These are phyloP conservation scores for Asbolus verrucosus DNA, from an alignment of 1,140 invertebrate species.

Conservation along the genomic window DNA sequence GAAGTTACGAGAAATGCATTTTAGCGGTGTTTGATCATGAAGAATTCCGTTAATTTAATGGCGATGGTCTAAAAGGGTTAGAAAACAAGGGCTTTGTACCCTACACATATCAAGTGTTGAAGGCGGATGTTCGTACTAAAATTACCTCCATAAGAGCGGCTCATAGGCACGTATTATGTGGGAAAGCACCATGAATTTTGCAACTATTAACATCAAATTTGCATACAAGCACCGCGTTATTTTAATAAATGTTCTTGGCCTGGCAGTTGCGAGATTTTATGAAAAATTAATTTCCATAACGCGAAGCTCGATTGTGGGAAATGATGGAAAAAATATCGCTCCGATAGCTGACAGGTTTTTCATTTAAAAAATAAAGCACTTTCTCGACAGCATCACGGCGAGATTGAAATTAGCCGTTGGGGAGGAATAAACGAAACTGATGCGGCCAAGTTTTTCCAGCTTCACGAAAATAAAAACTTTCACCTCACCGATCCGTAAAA, in stretches of 20 bases:
- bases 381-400: constrained; percentile 9
- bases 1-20: too few relatives aligned
- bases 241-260: constrained; percentile 3
- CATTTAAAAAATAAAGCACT: constrained; percentile 23
- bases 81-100: constrained; percentile 12
- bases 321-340: background rate
- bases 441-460: constrained; percentile 5
- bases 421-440: constrained; percentile 34
- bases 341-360: constrained; percentile 8
- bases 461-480: constrained; percentile 30
- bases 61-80: constrained; percentile 11
- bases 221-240: background rate
- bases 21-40: too few relatives aligned
- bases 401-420: constrained; percentile 28
- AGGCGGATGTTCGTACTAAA: constrained; percentile 34
- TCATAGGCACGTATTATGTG: constrained; percentile 32
- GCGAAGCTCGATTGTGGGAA: background rate
- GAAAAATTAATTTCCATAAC: too few relatives aligned
- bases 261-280: too few relatives aligned
- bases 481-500: constrained; percentile 3
- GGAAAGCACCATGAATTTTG: constrained; percentile 32
- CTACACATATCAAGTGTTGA: constrained; percentile 29
- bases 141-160: constrained; percentile 32
- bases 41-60: constrained; percentile 15
- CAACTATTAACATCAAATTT: constrained; percentile 3